These are phyloP conservation scores for Limonius californicus DNA, from an alignment of 1,140 invertebrate species.

Conservation along the genomic window DNA sequence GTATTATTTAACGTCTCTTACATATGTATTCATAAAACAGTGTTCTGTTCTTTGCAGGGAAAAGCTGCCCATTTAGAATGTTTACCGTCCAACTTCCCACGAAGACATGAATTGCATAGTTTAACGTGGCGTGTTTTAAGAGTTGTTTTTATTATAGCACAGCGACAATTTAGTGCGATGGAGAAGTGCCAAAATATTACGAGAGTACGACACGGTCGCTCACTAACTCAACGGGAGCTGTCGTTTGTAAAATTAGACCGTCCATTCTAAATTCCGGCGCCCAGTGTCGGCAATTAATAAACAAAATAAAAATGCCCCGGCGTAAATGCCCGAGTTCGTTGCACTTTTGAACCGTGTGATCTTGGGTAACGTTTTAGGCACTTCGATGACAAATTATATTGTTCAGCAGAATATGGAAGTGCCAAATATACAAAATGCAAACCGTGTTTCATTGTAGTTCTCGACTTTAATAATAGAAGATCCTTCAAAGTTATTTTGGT, in stretches of 20 bases:
- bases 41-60: too few relatives aligned
- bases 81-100: too few relatives aligned
- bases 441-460: too few relatives aligned
- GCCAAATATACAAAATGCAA: too few relatives aligned
- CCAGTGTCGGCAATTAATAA: not conserved
- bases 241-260: not conserved
- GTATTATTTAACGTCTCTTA: too few relatives aligned
- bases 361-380: not conserved
- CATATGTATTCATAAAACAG: too few relatives aligned
- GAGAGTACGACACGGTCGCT: constrained; percentile 4
- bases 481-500: too few relatives aligned
- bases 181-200: constrained; percentile 1
- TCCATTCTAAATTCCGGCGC: constrained; percentile 9
- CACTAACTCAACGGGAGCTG: not conserved
- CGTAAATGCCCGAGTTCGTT: not conserved
- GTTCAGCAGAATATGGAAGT: too few relatives aligned
- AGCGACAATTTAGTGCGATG: not conserved
- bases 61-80: too few relatives aligned
- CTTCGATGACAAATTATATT: too few relatives aligned
- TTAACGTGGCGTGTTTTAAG: not conserved
- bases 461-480: too few relatives aligned
- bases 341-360: not conserved
- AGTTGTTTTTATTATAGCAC: not conserved
- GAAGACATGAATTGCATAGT: not conserved
- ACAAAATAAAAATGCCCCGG: not conserved